Conservation (phyloP, 92 coral and sea anemone genomes). For the Porites cylindrica region DNA sequence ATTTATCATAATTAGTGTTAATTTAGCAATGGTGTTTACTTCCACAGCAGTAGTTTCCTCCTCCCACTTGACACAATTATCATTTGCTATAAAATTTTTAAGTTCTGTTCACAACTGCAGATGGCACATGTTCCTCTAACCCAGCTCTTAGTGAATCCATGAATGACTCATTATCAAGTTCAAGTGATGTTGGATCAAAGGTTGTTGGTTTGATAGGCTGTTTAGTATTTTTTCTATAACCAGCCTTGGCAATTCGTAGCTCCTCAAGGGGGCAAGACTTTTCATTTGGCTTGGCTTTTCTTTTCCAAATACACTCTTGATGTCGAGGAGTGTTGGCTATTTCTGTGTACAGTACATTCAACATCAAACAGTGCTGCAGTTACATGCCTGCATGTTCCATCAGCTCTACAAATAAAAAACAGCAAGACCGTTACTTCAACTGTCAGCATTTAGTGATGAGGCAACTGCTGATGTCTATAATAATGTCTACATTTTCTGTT, state of each 20-base stretch:
- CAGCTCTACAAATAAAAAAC: slow-evolving; percentile 38
- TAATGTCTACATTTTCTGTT: not conserved
- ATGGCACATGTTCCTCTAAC: slow-evolving; percentile 42
- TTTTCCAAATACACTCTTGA: slow-evolving; percentile 54
- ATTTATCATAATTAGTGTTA: not conserved
- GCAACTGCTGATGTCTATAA: not conserved
- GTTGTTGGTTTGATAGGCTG: slow-evolving; percentile 15
- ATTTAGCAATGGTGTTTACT: not conserved
- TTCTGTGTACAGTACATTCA: slow-evolving; percentile 34
- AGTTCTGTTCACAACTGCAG: slow-evolving; percentile 40
- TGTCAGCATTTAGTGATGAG: not conserved
- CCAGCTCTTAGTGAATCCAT: slow-evolving; percentile 44
- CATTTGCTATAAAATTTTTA: slow-evolving; percentile 3
- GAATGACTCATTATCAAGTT: slow-evolving; percentile 23
- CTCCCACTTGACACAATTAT: not conserved
- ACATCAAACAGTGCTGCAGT: slow-evolving; percentile 56
- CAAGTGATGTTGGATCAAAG: slow-evolving; percentile 57
- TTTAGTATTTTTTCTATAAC: slow-evolving; percentile 49
- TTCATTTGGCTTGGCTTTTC: slow-evolving; percentile 40
- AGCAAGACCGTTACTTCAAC: not conserved
- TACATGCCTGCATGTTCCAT: slow-evolving; percentile 58
- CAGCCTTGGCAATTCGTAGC: slow-evolving; percentile 37
- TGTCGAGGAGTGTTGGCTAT: slow-evolving; percentile 42
- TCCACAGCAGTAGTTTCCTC: slow-evolving; percentile 15
- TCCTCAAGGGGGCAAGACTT: slow-evolving; percentile 42